Evolutionary conservation across 1,140 invertebrate species (phyloP).

Genomic region (Drosophila bocki): DNA sequence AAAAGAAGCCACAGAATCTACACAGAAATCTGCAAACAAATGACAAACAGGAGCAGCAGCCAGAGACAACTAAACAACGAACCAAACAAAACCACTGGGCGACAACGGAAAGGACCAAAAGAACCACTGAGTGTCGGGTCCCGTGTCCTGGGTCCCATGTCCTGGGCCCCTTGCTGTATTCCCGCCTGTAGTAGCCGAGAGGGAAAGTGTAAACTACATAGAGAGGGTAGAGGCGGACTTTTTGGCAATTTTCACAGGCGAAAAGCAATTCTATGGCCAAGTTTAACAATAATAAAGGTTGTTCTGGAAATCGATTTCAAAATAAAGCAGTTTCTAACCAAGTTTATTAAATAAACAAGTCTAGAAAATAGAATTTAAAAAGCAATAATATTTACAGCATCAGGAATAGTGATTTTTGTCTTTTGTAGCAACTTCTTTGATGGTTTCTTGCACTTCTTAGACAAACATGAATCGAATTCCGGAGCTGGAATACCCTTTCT

Average conservation of each 20-base stretch:
- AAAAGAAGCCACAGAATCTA: conserved; percentile 79
- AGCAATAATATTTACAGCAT: too few relatives aligned
- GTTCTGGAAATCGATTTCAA: conserved; percentile 19
- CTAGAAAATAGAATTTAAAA: not conserved
- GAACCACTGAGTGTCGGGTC: conserved; percentile 11
- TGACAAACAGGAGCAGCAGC: conserved; percentile 77
- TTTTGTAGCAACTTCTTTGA: not conserved
- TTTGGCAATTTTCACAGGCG: conserved; percentile 43
- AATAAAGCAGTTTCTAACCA: not conserved
- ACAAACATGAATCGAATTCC: conserved; percentile 1
- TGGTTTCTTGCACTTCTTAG: not conserved
- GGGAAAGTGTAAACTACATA: conserved; percentile 25
- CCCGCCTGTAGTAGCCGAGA: conserved; percentile 3
- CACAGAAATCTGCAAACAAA: conserved; percentile 83
- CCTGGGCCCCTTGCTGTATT: conserved; percentile 12
- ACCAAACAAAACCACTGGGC: conserved; percentile 64
- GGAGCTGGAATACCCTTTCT: conserved; percentile 36
- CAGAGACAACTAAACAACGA: conserved; percentile 71
- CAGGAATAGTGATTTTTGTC: too few relatives aligned
- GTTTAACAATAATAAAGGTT: conserved; percentile 25
- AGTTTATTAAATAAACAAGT: not conserved
- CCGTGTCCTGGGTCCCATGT: conserved; percentile 21
- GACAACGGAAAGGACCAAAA: conserved; percentile 35
- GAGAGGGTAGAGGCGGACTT: conserved; percentile 4
- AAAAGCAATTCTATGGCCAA: conserved; percentile 11